Conservation (phyloP, 2,797 vertebrate species). For the Oryzias sinensis region DNA sequence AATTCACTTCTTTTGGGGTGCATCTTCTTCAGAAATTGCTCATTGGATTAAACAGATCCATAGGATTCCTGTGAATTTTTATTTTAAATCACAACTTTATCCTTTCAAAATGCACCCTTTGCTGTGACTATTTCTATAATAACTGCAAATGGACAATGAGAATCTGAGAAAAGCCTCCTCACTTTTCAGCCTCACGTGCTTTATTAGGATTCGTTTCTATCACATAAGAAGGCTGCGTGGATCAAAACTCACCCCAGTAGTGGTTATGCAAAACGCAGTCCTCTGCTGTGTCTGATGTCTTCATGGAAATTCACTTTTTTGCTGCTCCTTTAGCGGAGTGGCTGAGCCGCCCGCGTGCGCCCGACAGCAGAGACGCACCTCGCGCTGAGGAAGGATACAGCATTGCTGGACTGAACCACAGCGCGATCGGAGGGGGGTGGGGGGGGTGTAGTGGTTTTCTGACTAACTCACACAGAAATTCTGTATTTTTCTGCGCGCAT, state of each 20-base stretch:
- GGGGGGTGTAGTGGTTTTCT: not conserved
- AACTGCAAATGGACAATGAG: constrained; percentile 1
- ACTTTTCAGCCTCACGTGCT: constrained; percentile 30
- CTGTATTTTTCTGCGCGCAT: constrained; percentile 12
- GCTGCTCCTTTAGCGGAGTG: constrained; percentile 20
- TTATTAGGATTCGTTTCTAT: not conserved
- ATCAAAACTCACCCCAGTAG: constrained; percentile 55
- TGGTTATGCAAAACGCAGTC: constrained; percentile 25
- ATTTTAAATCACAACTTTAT: constrained; percentile 15
- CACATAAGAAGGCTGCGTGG: not conserved
- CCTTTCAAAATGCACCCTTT: not conserved
- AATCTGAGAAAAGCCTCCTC: constrained; percentile 9
- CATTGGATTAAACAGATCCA: too few species aligned
- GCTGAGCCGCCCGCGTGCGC: constrained; percentile 20
- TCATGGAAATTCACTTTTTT: constrained; percentile 34
- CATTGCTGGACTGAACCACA: constrained; percentile 65
- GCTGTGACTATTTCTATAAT: too few species aligned
- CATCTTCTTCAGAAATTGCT: not conserved
- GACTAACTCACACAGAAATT: constrained; percentile 14
- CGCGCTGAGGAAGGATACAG: constrained; percentile 42
- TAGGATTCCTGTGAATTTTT: too few species aligned
- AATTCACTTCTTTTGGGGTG: not conserved
- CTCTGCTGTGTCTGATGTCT: constrained; percentile 10
- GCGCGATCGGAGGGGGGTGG: constrained; percentile 28
- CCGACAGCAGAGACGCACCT: constrained; percentile 32